phyloP scores from a whole-genome alignment of 1,140 invertebrate genomes.

The Oreohelix idahoensis region DNA sequence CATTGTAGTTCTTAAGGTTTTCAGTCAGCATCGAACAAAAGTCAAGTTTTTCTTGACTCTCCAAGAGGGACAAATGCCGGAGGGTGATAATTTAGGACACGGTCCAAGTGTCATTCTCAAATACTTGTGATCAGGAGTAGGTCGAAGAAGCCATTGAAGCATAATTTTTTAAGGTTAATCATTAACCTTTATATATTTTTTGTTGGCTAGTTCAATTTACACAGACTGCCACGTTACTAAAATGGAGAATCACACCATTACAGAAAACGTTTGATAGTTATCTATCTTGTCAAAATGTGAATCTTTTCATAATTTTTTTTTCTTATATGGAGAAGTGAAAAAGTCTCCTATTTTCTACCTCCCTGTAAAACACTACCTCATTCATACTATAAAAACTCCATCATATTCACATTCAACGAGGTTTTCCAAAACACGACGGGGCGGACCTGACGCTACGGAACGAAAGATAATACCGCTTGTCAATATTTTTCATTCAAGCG shows the following conservation, averaged over 20 bases:
- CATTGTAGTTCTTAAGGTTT: no score
- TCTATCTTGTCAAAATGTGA: not conserved
- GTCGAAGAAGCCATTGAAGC: no score
- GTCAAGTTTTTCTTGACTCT: no score
- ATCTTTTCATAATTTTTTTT: not conserved
- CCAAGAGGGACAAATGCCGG: no score
- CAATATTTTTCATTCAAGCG: slow-evolving; percentile 15
- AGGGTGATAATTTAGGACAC: no score
- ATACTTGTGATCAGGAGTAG: no score
- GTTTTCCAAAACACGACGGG: slow-evolving; percentile 5
- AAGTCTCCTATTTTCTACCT: not conserved
- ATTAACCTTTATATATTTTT: no score
- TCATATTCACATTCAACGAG: not conserved
- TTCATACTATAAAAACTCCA: not conserved
- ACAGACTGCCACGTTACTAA: not conserved
- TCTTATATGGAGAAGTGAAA: not conserved
- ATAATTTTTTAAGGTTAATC: no score
- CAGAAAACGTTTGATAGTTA: not conserved
- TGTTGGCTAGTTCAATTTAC: no score
- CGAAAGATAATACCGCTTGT: slow-evolving; percentile 7
- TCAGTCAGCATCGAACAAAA: no score
- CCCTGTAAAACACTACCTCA: not conserved
- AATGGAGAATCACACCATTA: not conserved
- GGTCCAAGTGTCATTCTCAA: no score
- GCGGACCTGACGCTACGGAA: not conserved